phyloP scores from a whole-genome alignment of 1,140 invertebrate genomes.

The Agrypnia vestita region DNA sequence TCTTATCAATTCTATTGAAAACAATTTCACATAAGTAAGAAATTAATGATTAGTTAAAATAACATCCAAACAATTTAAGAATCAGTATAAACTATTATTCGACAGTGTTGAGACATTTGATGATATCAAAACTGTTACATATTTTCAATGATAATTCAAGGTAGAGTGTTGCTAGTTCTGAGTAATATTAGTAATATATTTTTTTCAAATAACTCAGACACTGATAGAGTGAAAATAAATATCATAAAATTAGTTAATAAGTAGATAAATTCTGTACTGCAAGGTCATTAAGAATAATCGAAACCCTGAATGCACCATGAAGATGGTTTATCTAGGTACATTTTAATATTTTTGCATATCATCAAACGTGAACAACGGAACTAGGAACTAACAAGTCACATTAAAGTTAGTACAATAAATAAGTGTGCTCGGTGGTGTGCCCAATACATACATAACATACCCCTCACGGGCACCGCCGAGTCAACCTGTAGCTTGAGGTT shows the following conservation, averaged over 20 bases:
- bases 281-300: too few relatives aligned
- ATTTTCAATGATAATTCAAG: too few relatives aligned
- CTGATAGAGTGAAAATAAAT: too few relatives aligned
- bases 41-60: not conserved
- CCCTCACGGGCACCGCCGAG: constrained; percentile 84
- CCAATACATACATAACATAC: constrained; percentile 84
- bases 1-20: not conserved
- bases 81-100: constrained; percentile 33
- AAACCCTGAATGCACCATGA: too few relatives aligned
- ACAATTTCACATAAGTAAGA: not conserved
- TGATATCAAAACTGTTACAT: constrained; percentile 6
- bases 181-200: not conserved
- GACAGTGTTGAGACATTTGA: constrained; percentile 27
- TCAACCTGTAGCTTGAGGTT: constrained; percentile 90
- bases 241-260: too few relatives aligned
- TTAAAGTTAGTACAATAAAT: constrained; percentile 62
- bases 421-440: constrained; percentile 74
- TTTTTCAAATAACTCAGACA: too few relatives aligned
- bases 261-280: too few relatives aligned
- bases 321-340: too few relatives aligned
- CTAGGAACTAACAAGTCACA: constrained; percentile 46
- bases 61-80: constrained; percentile 21
- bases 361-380: constrained; percentile 23
- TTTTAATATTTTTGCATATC: not conserved
- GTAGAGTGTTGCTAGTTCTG: not conserved